Percentiles rank a stretch among this genome's conserved stretches.
phyloP scores from a whole-genome alignment of 2,888 invertebrate species.

The Linnaemya vulpina region DNA sequence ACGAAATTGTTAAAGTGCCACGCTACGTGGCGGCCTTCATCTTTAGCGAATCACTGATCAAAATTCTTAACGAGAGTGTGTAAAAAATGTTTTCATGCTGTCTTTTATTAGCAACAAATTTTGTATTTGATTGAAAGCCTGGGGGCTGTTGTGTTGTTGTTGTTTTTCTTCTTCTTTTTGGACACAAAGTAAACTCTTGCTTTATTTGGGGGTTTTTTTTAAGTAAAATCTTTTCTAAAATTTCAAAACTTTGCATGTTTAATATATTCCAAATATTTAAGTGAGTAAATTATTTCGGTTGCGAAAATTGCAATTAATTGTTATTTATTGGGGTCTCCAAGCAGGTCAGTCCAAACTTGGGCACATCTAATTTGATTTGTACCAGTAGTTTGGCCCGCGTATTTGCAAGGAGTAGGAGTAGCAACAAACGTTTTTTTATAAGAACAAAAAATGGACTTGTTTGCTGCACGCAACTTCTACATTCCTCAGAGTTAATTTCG shows the following conservation, averaged over 20 bases:
- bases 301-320: conserved; percentile 59
- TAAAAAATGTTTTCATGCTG: conserved; percentile 7
- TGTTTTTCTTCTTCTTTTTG: not conserved
- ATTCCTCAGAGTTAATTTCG: conserved; percentile 20
- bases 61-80: conserved; percentile 30
- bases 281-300: conserved; percentile 37
- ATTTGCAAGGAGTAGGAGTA: not conserved
- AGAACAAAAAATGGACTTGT: conserved; percentile 57
- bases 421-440: not conserved
- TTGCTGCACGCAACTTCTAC: conserved; percentile 63
- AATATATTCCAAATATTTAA: conserved; percentile 44
- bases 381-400: not conserved
- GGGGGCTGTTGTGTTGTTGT: conserved; percentile 23
- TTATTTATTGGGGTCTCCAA: conserved; percentile 47
- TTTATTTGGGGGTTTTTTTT: conserved; percentile 9
- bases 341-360: not conserved
- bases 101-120: conserved; percentile 12
- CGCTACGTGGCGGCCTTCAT: conserved; percentile 22
- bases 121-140: conserved; percentile 64
- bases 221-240: not conserved
- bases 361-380: not conserved
- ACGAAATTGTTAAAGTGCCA: conserved; percentile 34
- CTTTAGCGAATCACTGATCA: conserved; percentile 23
- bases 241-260: conserved; percentile 60
- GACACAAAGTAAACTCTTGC: conserved; percentile 28